Evolutionary conservation across 2,888 invertebrate genomes (phyloP), one percentile per base, ranked within the genome.

Genomic region (Melikaiella ostensackeni): DNA sequence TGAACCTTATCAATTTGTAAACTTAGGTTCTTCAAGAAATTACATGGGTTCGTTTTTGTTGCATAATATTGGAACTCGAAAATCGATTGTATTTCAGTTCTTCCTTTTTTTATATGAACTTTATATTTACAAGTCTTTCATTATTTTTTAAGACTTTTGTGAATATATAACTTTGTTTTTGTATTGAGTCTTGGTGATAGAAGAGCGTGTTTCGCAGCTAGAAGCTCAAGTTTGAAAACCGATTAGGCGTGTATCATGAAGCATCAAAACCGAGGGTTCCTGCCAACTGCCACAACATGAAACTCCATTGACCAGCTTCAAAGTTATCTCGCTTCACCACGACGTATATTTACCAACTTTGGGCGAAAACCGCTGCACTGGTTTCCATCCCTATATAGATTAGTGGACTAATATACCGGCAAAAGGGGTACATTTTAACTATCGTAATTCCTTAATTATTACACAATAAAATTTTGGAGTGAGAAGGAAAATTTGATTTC

Each of bases 191-290:
- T 70, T 42, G 27, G 27, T 24, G 19, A 66, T 66, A 27, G 66
- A 66, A 38, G 46, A 66, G 11, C 46, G 42, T 42, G 66, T 66
- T 66, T 46, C 24, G 27, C 42, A 42, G 42, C 27, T 2, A 46
- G 3, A 66, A 70, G 50, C 70, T 30, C 30, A 46, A 87, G 87
- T 87, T 88, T 87, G 87, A 84, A 87, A 88, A 87, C 88, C 88
- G 87, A 87, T 87, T 88, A 88, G 84, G 82, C 85, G 82, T 83
- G 85, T 87, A 86, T 86, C 85, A 83, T 79, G 84, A 81, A 84
- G 85, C 85, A 88, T 87, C 87, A 88, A 86, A 88, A 85, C 88
- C 84, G 84, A 81, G 81, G 83, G 86, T 85, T 81, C 82, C 83
- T 84, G 77, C 78, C 83, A 78, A 81, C 82, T 78, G 78, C 77